Evolutionary conservation across 2,113 vertebrate genomes (phyloP).

Genomic region (Corythornis vintsioides): DNA sequence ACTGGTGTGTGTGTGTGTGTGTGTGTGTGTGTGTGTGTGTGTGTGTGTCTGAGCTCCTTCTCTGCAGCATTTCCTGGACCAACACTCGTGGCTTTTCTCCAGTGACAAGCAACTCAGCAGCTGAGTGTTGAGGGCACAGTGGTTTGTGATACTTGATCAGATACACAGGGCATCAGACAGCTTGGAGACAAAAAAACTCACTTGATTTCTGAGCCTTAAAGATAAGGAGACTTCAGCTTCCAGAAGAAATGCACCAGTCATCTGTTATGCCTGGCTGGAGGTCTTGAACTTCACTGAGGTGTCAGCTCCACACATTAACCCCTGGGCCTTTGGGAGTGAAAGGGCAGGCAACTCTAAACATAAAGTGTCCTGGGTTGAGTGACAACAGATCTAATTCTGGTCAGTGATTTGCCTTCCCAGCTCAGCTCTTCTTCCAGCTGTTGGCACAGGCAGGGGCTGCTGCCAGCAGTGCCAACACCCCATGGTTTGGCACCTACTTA

Average conservation of each 20-base stretch:
- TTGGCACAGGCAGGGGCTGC: too few species aligned
- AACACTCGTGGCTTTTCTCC: not conserved
- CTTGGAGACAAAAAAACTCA: not conserved
- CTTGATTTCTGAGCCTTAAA: not conserved
- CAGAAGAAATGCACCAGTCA: not conserved
- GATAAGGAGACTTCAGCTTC: not conserved
- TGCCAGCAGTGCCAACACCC: too few species aligned
- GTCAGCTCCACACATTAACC: not conserved
- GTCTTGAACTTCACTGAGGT: not conserved
- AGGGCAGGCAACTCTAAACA: not conserved
- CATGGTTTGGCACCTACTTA: not conserved
- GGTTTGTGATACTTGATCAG: not conserved
- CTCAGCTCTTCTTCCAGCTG: too few species aligned
- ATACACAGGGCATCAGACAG: not conserved
- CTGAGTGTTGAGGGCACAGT: rapidly evolving
- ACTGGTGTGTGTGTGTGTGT: too few species aligned
- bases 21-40: too few species aligned
- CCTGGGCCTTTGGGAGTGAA: not conserved
- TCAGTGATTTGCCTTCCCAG: too few species aligned
- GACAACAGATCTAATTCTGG: too few species aligned
- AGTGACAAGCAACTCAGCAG: not conserved
- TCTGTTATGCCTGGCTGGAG: not conserved
- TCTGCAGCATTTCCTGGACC: rapidly evolving
- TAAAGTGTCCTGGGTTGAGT: not conserved
- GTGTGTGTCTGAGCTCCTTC: not conserved